Percentiles rank a stretch among this genome's conserved stretches.
phyloP scores from a whole-genome alignment of 2,888 invertebrate species.

The Exocentrus adspersus region DNA sequence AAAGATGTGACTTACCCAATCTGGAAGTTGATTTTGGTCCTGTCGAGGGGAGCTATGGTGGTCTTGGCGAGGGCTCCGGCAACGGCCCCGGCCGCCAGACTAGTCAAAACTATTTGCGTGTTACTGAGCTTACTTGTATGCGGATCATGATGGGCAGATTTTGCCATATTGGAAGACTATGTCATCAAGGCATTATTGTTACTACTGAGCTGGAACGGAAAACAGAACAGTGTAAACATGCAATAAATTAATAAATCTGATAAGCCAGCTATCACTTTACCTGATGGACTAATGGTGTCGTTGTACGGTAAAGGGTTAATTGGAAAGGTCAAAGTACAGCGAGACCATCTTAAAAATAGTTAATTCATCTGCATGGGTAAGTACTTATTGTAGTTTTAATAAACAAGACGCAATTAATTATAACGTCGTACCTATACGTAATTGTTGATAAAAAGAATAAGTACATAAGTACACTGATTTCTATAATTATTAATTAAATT shows the following conservation, averaged over 20 bases:
- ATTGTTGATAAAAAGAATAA: too few species aligned
- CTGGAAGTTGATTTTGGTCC: slow-evolving; percentile 99
- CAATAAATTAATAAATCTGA: slow-evolving; percentile 2
- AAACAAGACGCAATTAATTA: too few species aligned
- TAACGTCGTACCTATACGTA: too few species aligned
- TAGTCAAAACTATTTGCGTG: slow-evolving; percentile 77
- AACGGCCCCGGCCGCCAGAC: slow-evolving; percentile 88
- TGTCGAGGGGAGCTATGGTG: slow-evolving; percentile 94
- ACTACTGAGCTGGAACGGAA: slow-evolving; percentile 21
- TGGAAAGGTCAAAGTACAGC: background rate
- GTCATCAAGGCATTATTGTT: slow-evolving; percentile 44
- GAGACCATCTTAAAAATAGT: too few species aligned
- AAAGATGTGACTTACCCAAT: slow-evolving; percentile 67
- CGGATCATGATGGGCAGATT: slow-evolving; percentile 42
- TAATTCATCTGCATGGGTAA: too few species aligned
- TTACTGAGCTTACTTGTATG: slow-evolving; percentile 61
- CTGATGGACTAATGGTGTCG: background rate
- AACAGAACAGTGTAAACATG: background rate
- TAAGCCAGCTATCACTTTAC: background rate
- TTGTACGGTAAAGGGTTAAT: background rate
- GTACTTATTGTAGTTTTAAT: too few species aligned
- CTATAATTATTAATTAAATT: too few species aligned
- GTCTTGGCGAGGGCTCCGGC: slow-evolving; percentile 98
- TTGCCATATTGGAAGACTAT: slow-evolving; percentile 49
- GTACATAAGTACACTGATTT: too few species aligned